phyloP scores from a whole-genome alignment of 1,140 invertebrate species.

The Drosophila varians region DNA sequence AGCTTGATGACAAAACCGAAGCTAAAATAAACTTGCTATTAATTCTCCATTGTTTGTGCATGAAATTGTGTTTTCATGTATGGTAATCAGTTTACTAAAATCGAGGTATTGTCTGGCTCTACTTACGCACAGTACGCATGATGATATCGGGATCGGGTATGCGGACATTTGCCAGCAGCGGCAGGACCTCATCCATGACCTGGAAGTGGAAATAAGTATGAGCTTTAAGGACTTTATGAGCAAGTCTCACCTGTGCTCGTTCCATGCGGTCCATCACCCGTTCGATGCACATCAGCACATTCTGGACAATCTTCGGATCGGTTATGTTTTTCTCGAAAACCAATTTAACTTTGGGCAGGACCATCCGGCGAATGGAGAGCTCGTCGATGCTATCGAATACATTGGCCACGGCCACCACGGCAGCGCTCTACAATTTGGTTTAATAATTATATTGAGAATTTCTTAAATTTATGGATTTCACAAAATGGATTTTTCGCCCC shows the following conservation, averaged over 20 bases:
- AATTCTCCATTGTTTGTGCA: conserved; percentile 3
- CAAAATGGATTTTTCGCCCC: conserved; percentile 14
- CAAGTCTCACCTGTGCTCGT: conserved; percentile 86
- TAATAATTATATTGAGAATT: not conserved
- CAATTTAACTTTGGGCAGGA: conserved; percentile 93
- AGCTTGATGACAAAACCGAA: not conserved
- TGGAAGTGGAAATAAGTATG: conserved; percentile 25
- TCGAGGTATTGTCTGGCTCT: conserved; percentile 25
- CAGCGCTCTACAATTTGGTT: conserved; percentile 89
- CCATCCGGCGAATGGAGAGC: conserved; percentile 90
- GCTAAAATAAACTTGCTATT: conserved; percentile 8
- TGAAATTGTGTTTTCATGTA: conserved; percentile 35
- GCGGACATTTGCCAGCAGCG: conserved; percentile 93
- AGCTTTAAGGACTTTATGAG: no score
- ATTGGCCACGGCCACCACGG: conserved; percentile 93
- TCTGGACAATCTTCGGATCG: conserved; percentile 90
- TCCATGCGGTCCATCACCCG: conserved; percentile 93
- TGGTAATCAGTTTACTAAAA: conserved; percentile 32
- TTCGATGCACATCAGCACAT: conserved; percentile 91
- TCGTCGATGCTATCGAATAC: conserved; percentile 94
- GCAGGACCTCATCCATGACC: conserved; percentile 96
- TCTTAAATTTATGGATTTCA: conserved; percentile 10
- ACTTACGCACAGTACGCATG: conserved; percentile 93
- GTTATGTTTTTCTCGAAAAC: conserved; percentile 94
- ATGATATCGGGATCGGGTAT: conserved; percentile 93